Evolutionary conservation across 2,888 invertebrate genomes (phyloP).

Genomic region (Meta bourneti): DNA sequence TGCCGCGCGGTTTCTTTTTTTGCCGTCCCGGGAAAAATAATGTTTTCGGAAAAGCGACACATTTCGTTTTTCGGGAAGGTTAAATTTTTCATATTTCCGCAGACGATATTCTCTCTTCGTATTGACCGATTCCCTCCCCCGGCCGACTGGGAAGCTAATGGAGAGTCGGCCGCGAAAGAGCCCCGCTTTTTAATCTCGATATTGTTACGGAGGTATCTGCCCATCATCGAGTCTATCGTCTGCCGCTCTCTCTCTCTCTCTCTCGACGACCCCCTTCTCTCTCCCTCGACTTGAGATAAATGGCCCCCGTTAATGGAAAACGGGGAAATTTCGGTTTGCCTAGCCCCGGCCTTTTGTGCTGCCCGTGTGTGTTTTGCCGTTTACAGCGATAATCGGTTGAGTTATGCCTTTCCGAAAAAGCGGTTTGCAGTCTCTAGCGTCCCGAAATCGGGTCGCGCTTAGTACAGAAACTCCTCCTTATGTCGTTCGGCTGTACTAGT

Average conservation of each 20-base stretch:
- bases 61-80: constrained; percentile 51
- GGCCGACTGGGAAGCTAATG: constrained; percentile 50
- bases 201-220: constrained; percentile 64
- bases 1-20: background rate
- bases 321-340: constrained; percentile 38
- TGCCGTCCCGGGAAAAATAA: background rate
- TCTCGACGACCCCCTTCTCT: background rate
- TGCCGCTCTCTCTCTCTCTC: too few species aligned
- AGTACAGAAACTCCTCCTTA: too few species aligned
- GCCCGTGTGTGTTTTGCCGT: background rate
- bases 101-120: constrained; percentile 32
- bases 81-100: constrained; percentile 60
- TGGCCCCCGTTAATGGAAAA: constrained; percentile 67
- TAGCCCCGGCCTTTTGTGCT: constrained; percentile 22
- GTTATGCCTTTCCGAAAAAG: too few species aligned
- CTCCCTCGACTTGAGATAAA: constrained; percentile 50
- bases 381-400: too few species aligned
- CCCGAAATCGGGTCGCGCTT: too few species aligned
- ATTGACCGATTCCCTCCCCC: constrained; percentile 56
- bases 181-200: constrained; percentile 67
- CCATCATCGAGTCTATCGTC: constrained; percentile 44
- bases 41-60: constrained; percentile 52
- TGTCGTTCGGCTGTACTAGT: too few species aligned
- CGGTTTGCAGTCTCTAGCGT: too few species aligned
- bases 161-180: constrained; percentile 37